Base-by-base conservation (phyloP, 2,113 vertebrate species). In the Microcebus lehilahytsara region DNA sequence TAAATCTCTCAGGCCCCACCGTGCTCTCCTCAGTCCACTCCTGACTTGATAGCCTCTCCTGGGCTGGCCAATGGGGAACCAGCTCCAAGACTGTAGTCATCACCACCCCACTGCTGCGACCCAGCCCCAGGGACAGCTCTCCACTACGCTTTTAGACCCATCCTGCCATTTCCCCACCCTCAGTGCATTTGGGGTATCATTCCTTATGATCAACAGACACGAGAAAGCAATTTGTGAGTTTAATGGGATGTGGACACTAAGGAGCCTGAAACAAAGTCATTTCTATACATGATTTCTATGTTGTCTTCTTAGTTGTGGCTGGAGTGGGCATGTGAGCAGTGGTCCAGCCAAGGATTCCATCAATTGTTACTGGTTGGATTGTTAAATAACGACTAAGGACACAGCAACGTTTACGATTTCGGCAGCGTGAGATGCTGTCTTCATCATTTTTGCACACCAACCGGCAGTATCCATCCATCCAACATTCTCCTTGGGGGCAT, bases 361-460 rank as follows among this genome's bases (percentile, higher is more conserved):
- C 62, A 27, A 95, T 19, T 3, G 69, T 71, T 25, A 86, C 2
- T 13, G 92, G 79, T 12, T 86, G 0, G 6, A 92, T 9, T 13
- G 97, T 97, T 95, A 97, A 56, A 51, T 87, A 96, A 12, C 30
- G 51, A 19, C 34, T 75, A 46, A 49, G 96, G 37, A 90, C 58
- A 79, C 95, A 96, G 81, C 93, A 95, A 17, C 86, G 56, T 46
- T 95, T 97, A 60, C 12, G 74, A 66, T 91, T 83, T 62, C 1
- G 12, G 74, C 96, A 97, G 42, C 90, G 46, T 42, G 42, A 3
- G 49, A 89, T 7, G 2, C 13, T 46, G 20, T 97, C 93, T 91
- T 97, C 97, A 23, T 34, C 58, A 42, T 81, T 58, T 40, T 56
- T 83, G 92, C 94, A 97, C 67, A 97, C 46, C 89, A 96, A 6